A percentile compares a stretch with the other conserved stretches of the same genome.
Evolutionary conservation across 1,140 invertebrate genomes (phyloP).

Genomic region (Pentalonia nigronervosa): DNA sequence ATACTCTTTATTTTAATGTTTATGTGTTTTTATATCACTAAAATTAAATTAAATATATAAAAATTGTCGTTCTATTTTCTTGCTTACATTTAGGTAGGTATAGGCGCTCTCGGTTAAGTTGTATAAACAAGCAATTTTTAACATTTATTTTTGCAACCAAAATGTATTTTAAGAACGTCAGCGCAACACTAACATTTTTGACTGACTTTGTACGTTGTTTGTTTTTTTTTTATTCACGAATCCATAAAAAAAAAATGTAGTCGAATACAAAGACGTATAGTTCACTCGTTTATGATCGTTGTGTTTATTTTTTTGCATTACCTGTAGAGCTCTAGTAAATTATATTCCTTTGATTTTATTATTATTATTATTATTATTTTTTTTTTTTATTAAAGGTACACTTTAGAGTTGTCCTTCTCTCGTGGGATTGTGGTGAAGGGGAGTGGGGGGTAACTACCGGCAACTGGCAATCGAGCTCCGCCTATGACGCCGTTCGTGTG

Average conservation of each 20-base stretch:
- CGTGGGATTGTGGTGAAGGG: not conserved
- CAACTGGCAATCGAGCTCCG: slow-evolving; percentile 35
- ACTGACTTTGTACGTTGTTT: not conserved
- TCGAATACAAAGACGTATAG: not conserved
- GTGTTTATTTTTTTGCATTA: not conserved
- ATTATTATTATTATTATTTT: not conserved
- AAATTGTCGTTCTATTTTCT: too few relatives aligned
- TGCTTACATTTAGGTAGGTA: too few relatives aligned
- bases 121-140: not conserved
- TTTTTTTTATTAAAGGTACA: not conserved
- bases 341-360: not conserved
- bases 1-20: too few relatives aligned
- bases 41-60: too few relatives aligned
- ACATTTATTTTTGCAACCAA: not conserved
- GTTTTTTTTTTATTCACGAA: not conserved
- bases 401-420: not conserved
- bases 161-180: not conserved
- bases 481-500: slow-evolving; percentile 50
- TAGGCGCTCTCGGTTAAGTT: too few relatives aligned
- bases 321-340: not conserved
- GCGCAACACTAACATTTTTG: not conserved
- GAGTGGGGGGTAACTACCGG: not conserved
- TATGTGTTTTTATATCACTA: too few relatives aligned
- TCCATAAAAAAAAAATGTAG: not conserved
- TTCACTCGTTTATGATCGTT: not conserved